Evolutionary conservation across 2,797 vertebrate species (phyloP).

Genomic region (Discoglossus pictus): DNA sequence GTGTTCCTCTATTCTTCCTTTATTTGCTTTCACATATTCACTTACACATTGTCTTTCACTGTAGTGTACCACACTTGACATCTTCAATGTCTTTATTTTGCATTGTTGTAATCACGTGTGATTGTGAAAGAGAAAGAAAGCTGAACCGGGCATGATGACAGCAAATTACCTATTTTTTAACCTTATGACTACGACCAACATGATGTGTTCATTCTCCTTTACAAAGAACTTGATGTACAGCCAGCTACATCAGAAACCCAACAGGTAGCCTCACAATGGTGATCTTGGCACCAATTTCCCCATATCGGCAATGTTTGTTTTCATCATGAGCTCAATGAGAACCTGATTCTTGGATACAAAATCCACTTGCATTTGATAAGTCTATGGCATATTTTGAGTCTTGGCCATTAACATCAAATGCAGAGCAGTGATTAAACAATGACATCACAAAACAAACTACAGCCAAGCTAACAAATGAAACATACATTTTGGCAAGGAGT

Average conservation of each 20-base stretch:
- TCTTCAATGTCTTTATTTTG: too few relatives aligned
- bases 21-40: too few relatives aligned
- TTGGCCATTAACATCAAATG: slow-evolving; percentile 48
- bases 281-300: neutral
- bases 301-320: slow-evolving; percentile 31
- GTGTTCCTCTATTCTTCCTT: too few relatives aligned
- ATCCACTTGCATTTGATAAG: slow-evolving; percentile 33
- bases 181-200: slow-evolving; percentile 33
- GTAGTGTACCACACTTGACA: too few relatives aligned
- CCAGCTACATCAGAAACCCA: slow-evolving; percentile 40
- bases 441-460: slow-evolving; percentile 56
- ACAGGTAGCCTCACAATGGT: slow-evolving; percentile 40
- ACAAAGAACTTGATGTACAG: slow-evolving; percentile 54
- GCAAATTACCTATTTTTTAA: neutral
- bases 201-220: slow-evolving; percentile 2
- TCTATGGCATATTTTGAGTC: slow-evolving; percentile 47
- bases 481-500: slow-evolving; percentile 49
- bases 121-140: slow-evolving; percentile 1
- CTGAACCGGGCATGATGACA: slow-evolving; percentile 1
- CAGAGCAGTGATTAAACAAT: slow-evolving; percentile 53
- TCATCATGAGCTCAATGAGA: slow-evolving; percentile 4
- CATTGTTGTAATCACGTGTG: too few relatives aligned
- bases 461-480: slow-evolving; percentile 52
- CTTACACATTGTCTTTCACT: too few relatives aligned
- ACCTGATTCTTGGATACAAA: slow-evolving; percentile 31